Evolutionary conservation across 1,140 invertebrate species (phyloP).

Genomic region (Lasioglossum albipes): DNA sequence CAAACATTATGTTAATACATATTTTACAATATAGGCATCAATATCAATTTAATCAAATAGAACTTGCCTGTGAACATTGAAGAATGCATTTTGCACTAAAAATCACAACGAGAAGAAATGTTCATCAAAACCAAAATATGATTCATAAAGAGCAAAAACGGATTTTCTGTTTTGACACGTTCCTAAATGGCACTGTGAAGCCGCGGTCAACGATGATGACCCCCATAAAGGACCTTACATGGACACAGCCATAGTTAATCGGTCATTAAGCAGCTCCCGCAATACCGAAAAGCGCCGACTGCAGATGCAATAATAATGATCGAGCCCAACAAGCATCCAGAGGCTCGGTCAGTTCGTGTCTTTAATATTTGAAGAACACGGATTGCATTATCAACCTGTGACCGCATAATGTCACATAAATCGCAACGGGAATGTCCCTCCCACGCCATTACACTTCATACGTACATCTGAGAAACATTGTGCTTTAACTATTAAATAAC

Average conservation of each 20-base stretch:
- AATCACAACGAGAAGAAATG: too few species aligned
- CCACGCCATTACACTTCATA: background rate
- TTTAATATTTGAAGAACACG: slow-evolving; percentile 20
- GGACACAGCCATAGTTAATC: slow-evolving; percentile 12
- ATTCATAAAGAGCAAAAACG: too few species aligned
- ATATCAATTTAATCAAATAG: too few species aligned
- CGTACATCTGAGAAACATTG: too few species aligned
- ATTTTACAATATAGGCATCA: too few species aligned
- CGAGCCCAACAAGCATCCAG: background rate
- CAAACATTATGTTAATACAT: too few species aligned
- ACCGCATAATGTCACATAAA: slow-evolving; percentile 16
- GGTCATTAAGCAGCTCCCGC: slow-evolving; percentile 2
- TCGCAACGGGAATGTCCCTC: background rate
- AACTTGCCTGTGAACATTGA: too few species aligned
- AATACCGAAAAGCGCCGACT: slow-evolving; percentile 3
- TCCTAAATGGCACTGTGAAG: too few species aligned
- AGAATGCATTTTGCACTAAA: too few species aligned
- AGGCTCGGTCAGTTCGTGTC: background rate
- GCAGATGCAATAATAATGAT: slow-evolving; percentile 15
- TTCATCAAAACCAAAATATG: too few species aligned
- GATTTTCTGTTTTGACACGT: too few species aligned
- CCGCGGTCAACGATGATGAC: background rate
- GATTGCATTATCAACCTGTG: background rate
- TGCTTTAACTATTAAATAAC: too few species aligned
- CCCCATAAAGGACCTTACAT: background rate